Conservation (phyloP, 2,888 invertebrate species). For the Phyto melanocephala region DNA sequence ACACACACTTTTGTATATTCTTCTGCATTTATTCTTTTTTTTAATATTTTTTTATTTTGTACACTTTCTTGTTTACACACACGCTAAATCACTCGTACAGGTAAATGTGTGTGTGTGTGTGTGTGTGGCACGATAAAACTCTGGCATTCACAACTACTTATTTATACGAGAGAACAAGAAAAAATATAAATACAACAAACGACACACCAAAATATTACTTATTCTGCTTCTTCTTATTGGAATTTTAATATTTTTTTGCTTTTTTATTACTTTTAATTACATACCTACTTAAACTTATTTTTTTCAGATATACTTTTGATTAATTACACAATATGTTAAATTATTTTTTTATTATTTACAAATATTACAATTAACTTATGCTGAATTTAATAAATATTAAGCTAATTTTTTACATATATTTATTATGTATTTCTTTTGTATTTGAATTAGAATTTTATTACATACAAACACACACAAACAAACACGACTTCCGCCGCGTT, state of each 20-base stretch:
- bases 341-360: too few relatives aligned
- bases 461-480: conserved; percentile 46
- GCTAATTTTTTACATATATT: conserved; percentile 13
- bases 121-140: conserved; percentile 41
- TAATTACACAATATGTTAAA: not conserved
- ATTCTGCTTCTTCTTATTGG: conserved; percentile 55
- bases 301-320: not conserved
- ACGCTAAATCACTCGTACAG: not conserved
- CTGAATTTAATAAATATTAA: too few relatives aligned
- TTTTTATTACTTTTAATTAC: not conserved
- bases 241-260: conserved; percentile 18
- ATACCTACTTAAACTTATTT: not conserved
- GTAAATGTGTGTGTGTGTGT: not conserved
- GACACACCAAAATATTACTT: conserved; percentile 23
- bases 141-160: conserved; percentile 43
- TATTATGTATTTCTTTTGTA: conserved; percentile 4
- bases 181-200: conserved; percentile 10
- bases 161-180: conserved; percentile 27
- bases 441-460: conserved; percentile 47
- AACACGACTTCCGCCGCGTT: conserved; percentile 60
- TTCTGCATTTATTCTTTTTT: conserved; percentile 37
- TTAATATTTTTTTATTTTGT: conserved; percentile 16
- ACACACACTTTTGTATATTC: conserved; percentile 38
- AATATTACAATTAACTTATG: too few relatives aligned
- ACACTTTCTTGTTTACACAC: conserved; percentile 21